Evolutionary conservation across 2,888 invertebrate genomes (phyloP).

Genomic region (Nomada fucata): DNA sequence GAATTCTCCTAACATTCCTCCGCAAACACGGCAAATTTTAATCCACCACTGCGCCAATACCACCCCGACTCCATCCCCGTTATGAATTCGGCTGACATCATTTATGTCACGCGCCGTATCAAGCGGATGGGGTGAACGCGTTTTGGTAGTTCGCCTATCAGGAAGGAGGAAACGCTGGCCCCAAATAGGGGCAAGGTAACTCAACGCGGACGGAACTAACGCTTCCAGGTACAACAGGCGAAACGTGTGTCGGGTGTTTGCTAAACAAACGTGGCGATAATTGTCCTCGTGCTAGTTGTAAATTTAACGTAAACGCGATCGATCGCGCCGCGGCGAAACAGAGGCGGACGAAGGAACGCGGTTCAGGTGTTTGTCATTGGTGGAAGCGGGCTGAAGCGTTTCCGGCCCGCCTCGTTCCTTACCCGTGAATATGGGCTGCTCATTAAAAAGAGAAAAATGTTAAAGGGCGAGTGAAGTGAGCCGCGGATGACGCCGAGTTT

Average conservation of each 20-base stretch:
- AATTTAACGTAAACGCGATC: constrained; percentile 66
- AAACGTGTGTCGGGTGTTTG: constrained; percentile 53
- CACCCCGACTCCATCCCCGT: background rate
- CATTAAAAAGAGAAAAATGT: constrained; percentile 54
- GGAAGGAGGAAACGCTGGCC: constrained; percentile 7
- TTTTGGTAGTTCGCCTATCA: constrained; percentile 18
- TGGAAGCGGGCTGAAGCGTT: constrained; percentile 14
- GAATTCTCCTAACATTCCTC: background rate
- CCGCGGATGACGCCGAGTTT: constrained; percentile 43
- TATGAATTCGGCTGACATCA: constrained; percentile 9
- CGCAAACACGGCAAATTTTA: background rate
- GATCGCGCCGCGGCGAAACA: constrained; percentile 15
- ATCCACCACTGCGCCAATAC: no score
- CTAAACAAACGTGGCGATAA: constrained; percentile 68
- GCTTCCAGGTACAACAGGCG: constrained; percentile 41
- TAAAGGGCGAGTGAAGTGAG: constrained; percentile 58
- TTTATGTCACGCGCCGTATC: constrained; percentile 17
- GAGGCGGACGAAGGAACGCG: background rate
- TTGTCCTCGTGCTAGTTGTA: constrained; percentile 58
- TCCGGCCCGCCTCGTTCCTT: constrained; percentile 18
- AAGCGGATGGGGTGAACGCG: background rate
- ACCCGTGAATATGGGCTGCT: constrained; percentile 37
- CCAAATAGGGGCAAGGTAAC: constrained; percentile 27
- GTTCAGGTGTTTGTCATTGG: constrained; percentile 15
- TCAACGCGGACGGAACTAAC: constrained; percentile 56